Evolutionary conservation across 1,140 invertebrate species (phyloP), one percentile per base, ranked within the genome.

Genomic region (Campoletis sonorensis): DNA sequence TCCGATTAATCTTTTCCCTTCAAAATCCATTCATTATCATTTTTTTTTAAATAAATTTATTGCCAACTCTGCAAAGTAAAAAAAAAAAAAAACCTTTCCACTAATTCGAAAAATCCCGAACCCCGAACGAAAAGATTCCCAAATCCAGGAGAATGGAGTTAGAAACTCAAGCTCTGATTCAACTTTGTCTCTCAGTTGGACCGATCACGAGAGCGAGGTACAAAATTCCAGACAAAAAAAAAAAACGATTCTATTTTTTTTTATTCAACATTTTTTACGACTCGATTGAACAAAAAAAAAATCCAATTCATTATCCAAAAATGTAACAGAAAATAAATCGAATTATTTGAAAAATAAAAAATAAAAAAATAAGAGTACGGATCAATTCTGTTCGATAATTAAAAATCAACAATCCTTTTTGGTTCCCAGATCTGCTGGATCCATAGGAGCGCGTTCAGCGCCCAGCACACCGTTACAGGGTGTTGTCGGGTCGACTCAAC

Each of bases 391-490:
- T 33, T 33, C 30, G 7, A 33, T 33, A 33, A 33, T 33, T 33
- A 33, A 33, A 33, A 33, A 33, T 45, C 3, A 1, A 3, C 4
- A 11, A 27, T 71, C n/a, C 54, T 79, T 16, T 73, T 80, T 75
- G 64, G 51, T 86, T 86, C 73, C 73, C 79, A 91, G 90, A 86
- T 91, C 90, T 87, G 89, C 90, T 85, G 90, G 90, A 84, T 91
- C 90, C 84, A 88, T 91, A 89, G 88, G 90, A 86, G 90, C 89
- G 58, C 89, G 90, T 61, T 91, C 90, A 23, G 90, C 90, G 76
- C 90, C 90, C 45, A 91, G 87, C 84, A 91, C 90, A 73, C 90
- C 90, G 79, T 80, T 89, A 79, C 90, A 91, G 86, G 83, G 83
- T 77, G 86, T 84, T 71, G 85, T 87, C 81, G 89, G 86, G 64